A percentile compares a stretch with the other conserved stretches of the same genome.
Evolutionary conservation across 2,113 vertebrate genomes (phyloP).

Genomic region (Planiliza haematocheilus): DNA sequence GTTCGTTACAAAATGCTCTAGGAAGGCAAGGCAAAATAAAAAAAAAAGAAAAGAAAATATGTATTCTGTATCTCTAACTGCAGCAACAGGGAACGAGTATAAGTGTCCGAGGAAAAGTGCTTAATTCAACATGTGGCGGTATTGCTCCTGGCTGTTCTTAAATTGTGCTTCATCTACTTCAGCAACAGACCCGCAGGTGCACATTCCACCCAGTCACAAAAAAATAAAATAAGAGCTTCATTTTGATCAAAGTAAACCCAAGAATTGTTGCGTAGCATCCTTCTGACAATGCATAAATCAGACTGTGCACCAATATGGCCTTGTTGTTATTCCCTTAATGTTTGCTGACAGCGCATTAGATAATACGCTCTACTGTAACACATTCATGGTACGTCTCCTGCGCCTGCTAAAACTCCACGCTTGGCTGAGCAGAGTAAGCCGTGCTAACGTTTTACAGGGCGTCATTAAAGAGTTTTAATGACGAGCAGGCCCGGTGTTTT

Average conservation of each 20-base stretch:
- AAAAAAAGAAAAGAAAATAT: not conserved
- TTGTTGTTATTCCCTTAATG: conserved; percentile 83
- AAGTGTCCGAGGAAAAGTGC: conserved; percentile 72
- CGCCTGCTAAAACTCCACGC: conserved; percentile 18
- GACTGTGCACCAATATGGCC: conserved; percentile 80
- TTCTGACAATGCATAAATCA: conserved; percentile 82
- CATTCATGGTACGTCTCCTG: not conserved
- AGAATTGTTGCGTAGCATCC: conserved; percentile 25
- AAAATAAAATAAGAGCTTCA: conserved; percentile 64
- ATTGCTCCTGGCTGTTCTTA: conserved; percentile 81
- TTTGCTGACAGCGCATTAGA: conserved; percentile 68
- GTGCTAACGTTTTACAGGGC: conserved; percentile 21
- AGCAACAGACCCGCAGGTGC: conserved; percentile 71
- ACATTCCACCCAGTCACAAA: conserved; percentile 75
- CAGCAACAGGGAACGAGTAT: conserved; percentile 45
- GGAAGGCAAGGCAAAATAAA: conserved; percentile 56
- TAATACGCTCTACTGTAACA: conserved; percentile 50
- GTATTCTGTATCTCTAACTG: conserved; percentile 44
- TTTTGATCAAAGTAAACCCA: conserved; percentile 46
- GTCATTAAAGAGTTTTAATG: conserved; percentile 14
- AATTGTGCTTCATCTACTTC: conserved; percentile 84
- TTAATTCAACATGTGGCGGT: conserved; percentile 78
- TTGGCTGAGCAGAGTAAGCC: conserved; percentile 32
- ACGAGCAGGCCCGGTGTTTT: conserved; percentile 62
- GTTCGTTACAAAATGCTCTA: conserved; percentile 33